Conservation (phyloP, 1,140 invertebrate genomes). For the Popillia japonica region DNA sequence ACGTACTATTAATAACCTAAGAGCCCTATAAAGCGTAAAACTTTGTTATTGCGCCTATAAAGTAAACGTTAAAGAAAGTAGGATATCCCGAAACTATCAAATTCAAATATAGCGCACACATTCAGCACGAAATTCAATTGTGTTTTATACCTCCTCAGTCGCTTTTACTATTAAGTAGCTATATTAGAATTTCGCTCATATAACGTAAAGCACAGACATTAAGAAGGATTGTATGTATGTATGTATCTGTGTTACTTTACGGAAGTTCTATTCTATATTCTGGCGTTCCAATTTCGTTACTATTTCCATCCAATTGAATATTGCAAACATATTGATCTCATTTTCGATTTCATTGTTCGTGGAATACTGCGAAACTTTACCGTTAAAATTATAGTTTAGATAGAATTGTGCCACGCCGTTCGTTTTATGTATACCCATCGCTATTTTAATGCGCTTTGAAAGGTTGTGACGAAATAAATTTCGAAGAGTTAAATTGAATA, state of each 20-base stretch:
- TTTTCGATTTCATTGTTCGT: constrained; percentile 21
- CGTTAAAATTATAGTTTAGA: constrained; percentile 31
- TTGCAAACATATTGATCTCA: constrained; percentile 15
- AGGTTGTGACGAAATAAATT: neutral
- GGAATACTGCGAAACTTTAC: constrained; percentile 4
- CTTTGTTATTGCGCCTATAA: constrained; percentile 5
- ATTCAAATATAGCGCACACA: neutral
- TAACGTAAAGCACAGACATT: neutral
- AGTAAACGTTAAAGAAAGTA: constrained; percentile 15
- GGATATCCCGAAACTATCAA: constrained; percentile 19
- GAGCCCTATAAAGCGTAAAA: constrained; percentile 11
- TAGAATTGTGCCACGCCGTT: neutral
- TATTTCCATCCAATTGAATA: constrained; percentile 9
- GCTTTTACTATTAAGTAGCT: constrained; percentile 30
- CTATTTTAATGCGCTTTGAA: neutral
- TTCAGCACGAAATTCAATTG: neutral
- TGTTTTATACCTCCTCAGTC: constrained; percentile 3
- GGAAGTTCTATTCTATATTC: constrained; percentile 12
- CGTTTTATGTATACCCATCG: neutral
- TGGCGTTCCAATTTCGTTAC: neutral
- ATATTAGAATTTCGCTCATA: constrained; percentile 21
- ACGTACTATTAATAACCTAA: neutral
- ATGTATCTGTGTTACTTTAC: neutral
- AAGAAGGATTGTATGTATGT: neutral
- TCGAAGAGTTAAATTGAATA: neutral